A percentile compares a stretch with the other conserved stretches of the same genome.
These are phyloP conservation scores for Pelagia noctiluca DNA, from an alignment of 30 jellyfish, hydroid and myxozoan genomes.

Conservation along the genomic window DNA sequence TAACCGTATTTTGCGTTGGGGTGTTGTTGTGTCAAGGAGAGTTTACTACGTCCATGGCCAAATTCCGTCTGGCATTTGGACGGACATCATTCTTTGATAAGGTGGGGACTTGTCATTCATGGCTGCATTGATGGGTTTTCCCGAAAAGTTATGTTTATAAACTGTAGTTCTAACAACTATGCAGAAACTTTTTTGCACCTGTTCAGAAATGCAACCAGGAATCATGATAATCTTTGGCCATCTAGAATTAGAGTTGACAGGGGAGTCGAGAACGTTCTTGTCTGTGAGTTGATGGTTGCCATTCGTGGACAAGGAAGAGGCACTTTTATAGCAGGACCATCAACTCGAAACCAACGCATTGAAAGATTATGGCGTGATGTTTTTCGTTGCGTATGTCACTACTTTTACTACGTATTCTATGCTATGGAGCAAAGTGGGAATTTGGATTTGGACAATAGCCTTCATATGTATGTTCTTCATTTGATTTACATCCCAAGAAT, in stretches of 20 bases:
- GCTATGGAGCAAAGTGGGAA: too few species aligned
- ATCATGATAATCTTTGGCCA: background rate
- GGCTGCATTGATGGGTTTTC: slow-evolving; percentile 46
- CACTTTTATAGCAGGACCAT: background rate
- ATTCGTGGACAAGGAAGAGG: slow-evolving; percentile 1
- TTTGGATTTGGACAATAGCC: too few species aligned
- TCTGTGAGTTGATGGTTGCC: too few species aligned
- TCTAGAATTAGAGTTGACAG: too few species aligned
- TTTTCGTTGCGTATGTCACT: too few species aligned
- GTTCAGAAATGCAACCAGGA: background rate
- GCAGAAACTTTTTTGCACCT: background rate
- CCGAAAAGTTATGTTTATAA: slow-evolving; percentile 7
- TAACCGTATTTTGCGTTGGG: too few species aligned
- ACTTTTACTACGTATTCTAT: too few species aligned
- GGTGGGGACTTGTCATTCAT: slow-evolving; percentile 40
- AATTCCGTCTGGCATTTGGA: slow-evolving; percentile 30
- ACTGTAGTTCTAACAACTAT: slow-evolving; percentile 7
- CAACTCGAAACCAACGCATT: too few species aligned
- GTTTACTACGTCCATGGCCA: slow-evolving; percentile 3
- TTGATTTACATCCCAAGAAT: too few species aligned
- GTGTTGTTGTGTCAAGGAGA: background rate
- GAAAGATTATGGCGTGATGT: too few species aligned
- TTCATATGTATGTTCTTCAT: too few species aligned
- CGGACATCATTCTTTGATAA: slow-evolving; percentile 8
- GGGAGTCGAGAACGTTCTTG: too few species aligned